Evolutionary conservation across 2,797 vertebrate species (phyloP).

Genomic region (Orientallactaga sibirica): DNA sequence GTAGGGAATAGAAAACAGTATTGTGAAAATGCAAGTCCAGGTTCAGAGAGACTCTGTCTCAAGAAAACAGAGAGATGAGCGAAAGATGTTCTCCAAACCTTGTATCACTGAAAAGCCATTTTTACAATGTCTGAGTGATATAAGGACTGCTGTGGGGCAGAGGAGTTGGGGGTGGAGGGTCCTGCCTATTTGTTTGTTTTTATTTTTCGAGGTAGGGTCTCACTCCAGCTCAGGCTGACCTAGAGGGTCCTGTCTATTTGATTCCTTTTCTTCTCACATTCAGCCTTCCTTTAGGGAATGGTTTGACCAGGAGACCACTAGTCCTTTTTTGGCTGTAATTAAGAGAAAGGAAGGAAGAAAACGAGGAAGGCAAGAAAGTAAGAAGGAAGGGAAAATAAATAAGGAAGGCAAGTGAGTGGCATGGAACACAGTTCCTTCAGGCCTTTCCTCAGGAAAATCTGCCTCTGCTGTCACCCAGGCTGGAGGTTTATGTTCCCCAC

Average conservation of each 20-base stretch:
- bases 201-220: too few relatives aligned
- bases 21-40: too few relatives aligned
- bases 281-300: background rate
- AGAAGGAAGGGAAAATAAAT: too few relatives aligned
- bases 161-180: background rate
- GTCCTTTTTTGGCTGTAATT: background rate
- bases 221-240: too few relatives aligned
- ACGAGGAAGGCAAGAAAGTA: too few relatives aligned
- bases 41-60: too few relatives aligned
- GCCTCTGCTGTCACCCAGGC: background rate
- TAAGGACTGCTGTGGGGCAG: background rate
- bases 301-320: background rate
- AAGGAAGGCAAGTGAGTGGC: too few relatives aligned
- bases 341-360: background rate
- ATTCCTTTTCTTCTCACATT: background rate
- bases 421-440: too few relatives aligned
- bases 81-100: background rate
- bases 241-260: background rate
- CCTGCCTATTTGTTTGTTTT: background rate
- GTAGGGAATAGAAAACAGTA: too few relatives aligned
- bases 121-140: background rate
- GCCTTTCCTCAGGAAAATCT: background rate
- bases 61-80: too few relatives aligned
- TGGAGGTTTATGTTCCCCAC: background rate
- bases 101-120: background rate